Evolutionary conservation across 2,113 vertebrate species (phyloP), one percentile per base, ranked within the genome.

Genomic region (Neofelis nebulosa): DNA sequence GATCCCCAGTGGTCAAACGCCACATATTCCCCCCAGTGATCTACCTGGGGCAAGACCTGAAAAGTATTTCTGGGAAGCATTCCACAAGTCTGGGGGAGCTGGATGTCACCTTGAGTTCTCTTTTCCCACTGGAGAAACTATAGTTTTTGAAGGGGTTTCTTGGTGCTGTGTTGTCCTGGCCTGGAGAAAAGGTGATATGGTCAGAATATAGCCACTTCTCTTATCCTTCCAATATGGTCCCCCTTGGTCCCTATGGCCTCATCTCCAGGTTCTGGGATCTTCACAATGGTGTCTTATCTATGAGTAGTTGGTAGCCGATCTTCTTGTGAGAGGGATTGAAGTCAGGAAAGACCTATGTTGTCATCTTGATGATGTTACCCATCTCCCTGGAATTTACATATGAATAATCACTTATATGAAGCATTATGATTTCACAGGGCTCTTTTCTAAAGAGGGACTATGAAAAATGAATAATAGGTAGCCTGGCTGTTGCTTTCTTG

Each of bases 271-370:
- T 52, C 45, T 14, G 29, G 19, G 27, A 33, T 69, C 68, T 52
- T 55, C n/a, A 91, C n/a, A 81, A 5, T 16, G 63, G 18, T 52
- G 65, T 27, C 50, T 92, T 92, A 11, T 71, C 19, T 45, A n/a
- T 71, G 29, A 21, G 25, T 4, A 33, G 36, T 81, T 38, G 48
- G 12, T 57, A 33, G 27, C 23, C 69, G 48, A 29, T 25, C 29
- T 81, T 38, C 86, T 89, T 74, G 18, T 74, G n/a, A 91, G 25
- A 69, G 45, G 63, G 33, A 91, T 3, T 66, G 45, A 91, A 91
- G 31, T 91, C 45, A 68, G 61, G 36, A 91, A 65, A 48, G 41
- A 79, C 41, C 8, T 57, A 25, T 69, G 29, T 15, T 5, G 7
- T 31, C 21, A 33, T 71, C 36, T 69, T 69, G 65, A 52, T 55